Base-by-base conservation (phyloP, 2,797 vertebrate species). In the Lophius americanus region DNA sequence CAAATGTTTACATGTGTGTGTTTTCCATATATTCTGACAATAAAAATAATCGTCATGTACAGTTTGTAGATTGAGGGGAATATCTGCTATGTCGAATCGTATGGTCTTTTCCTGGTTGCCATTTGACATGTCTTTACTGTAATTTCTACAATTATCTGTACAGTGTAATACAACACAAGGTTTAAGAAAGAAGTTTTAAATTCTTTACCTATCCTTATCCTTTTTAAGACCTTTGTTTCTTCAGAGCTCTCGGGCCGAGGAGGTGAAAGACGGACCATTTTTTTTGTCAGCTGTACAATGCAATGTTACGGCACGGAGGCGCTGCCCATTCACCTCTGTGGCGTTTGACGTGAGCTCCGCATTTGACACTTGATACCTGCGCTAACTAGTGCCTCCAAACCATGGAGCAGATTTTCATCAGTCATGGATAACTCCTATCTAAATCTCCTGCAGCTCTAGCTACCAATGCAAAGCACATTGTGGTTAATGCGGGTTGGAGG, bases 321-420 rank as follows among this genome's bases (percentile, higher is more conserved):
- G n/a, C 68, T 80, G 56, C 51, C 60, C 59, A 64, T 83, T 91
- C 75, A 78, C 73, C 67, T 38, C 72, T 5, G 14, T 59, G 1
- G 64, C 43, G 56, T 90, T 88, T 90, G 82, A 91, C 88, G 81
- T 75, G 65, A 78, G 81, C 67, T 76, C 66, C 0, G 44, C 14
- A 42, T 74, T 62, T 74, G 83, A 81, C 88, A 89, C 73, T 81
- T 44, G 74, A 87, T 88, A 86, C 74, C 65, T 60, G 81, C 70
- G 85, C 81, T 91, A 88, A 88, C 77, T 69, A 83, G 70, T 80
- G 86, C 86, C 90, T 83, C 64, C 36, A 6, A 52, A 44, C 69
- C 57, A 14, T 48, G 49, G 70, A 76, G 76, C 74, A 72, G 83
- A 64, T 80, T 75, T 56, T 38, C 64, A 81, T 88, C 75, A 65